Conservation (phyloP, 1,140 invertebrate genomes). For the Drosophila ananassae region DNA sequence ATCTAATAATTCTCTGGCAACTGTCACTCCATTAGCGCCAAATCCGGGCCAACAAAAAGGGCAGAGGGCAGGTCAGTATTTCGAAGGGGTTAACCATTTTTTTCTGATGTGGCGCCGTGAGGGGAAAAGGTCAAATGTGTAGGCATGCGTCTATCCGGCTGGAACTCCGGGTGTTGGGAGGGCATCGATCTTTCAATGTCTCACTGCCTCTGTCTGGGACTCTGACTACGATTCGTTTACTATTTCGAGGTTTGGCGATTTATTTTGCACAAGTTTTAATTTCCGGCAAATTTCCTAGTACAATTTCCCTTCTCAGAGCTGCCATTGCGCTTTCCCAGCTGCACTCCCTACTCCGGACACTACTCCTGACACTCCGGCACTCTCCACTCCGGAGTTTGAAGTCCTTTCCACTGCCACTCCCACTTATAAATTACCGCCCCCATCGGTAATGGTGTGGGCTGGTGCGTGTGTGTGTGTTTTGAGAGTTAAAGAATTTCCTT, state of each 20-base stretch:
- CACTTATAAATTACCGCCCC: conserved; percentile 29
- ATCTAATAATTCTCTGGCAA: conserved; percentile 81
- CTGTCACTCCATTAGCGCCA: conserved; percentile 76
- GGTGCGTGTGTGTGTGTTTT: neutral
- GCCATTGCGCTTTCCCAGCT: conserved; percentile 45
- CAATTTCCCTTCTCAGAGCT: conserved; percentile 79
- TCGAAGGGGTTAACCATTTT: neutral
- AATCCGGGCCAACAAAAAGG: conserved; percentile 35
- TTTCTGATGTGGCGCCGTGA: neutral
- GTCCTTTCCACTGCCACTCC: neutral
- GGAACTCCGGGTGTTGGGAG: conserved; percentile 2
- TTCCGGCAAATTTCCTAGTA: conserved; percentile 84
- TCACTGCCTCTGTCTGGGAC: conserved; percentile 21
- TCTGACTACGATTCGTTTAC: conserved; percentile 14
- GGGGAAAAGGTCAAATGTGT: conserved; percentile 18
- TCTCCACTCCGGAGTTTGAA: neutral
- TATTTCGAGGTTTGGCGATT: conserved; percentile 74
- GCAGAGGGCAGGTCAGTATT: conserved; percentile 3
- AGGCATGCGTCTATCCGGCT: conserved; percentile 19
- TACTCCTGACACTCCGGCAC: conserved; percentile 4
- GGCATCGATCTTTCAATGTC: conserved; percentile 60
- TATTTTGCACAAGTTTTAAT: conserved; percentile 84
- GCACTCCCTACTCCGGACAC: conserved; percentile 16
- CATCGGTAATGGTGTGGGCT: conserved; percentile 2
- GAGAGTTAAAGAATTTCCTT: neutral